Conservation (phyloP, 2,113 vertebrate genomes). For the Tautogolabrus adspersus region DNA sequence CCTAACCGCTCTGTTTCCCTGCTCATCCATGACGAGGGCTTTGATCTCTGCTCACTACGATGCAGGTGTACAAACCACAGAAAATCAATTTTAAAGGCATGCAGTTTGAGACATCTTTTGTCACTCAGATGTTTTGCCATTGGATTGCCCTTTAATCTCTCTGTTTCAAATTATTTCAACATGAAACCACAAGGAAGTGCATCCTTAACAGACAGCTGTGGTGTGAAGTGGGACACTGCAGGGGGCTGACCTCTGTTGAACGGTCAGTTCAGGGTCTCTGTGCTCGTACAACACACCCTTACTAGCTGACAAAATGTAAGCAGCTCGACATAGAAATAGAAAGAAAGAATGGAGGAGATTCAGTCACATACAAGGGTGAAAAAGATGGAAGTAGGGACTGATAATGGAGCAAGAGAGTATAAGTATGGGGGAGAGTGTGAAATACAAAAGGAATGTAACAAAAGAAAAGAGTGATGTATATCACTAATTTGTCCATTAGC, state of each 20-base stretch:
- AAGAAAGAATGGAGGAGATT: neutral
- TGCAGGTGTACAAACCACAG: conserved; percentile 38
- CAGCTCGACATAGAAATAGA: neutral
- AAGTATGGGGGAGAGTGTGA: neutral
- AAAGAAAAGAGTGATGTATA: neutral
- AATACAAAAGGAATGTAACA: neutral
- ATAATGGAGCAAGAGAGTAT: neutral
- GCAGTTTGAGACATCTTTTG: conserved; percentile 16
- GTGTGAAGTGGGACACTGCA: conserved; percentile 25
- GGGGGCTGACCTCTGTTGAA: conserved; percentile 36
- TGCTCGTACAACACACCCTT: conserved; percentile 15
- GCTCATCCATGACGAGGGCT: conserved; percentile 20
- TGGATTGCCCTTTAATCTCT: conserved; percentile 2
- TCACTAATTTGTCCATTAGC: neutral
- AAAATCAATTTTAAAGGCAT: conserved; percentile 33
- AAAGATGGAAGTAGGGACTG: neutral
- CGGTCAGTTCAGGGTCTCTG: conserved; percentile 26
- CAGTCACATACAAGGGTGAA: neutral
- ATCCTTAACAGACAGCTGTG: conserved; percentile 27
- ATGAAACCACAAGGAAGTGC: conserved; percentile 17
- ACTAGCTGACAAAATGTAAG: conserved; percentile 27
- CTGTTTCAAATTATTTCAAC: conserved; percentile 16
- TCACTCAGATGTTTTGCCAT: conserved; percentile 7
- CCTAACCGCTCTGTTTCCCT: neutral
- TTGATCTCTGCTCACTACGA: conserved; percentile 35